These are phyloP conservation scores for Nyctibius grandis DNA, from an alignment of 2,797 vertebrate genomes.

Conservation along the genomic window DNA sequence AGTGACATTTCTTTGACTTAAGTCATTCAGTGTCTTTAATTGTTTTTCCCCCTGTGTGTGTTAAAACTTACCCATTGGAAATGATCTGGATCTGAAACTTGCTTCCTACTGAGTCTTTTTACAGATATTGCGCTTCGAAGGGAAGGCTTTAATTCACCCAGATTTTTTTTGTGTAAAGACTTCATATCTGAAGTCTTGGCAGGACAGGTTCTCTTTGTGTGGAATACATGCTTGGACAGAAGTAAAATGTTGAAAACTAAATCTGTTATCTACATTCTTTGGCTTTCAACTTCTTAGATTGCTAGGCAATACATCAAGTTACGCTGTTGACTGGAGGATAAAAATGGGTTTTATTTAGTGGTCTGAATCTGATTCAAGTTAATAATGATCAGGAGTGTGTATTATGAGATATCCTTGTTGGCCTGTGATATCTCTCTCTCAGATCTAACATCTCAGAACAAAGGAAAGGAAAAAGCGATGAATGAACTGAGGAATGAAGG, in stretches of 20 bases:
- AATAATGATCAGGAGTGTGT: neutral
- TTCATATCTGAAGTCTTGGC: neutral
- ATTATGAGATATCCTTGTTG: neutral
- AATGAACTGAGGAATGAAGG: neutral
- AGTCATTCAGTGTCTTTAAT: neutral
- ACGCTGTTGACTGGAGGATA: neutral
- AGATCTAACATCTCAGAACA: neutral
- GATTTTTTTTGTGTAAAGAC: neutral
- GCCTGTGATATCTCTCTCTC: neutral
- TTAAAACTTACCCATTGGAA: neutral
- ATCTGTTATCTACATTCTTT: neutral
- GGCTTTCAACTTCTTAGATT: neutral
- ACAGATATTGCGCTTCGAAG: neutral
- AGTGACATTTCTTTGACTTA: neutral
- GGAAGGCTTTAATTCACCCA: neutral
- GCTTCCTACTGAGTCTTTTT: neutral
- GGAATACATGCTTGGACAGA: neutral
- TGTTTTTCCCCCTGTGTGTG: neutral
- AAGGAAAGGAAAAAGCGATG: neutral
- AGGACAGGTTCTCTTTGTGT: neutral
- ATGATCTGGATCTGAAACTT: neutral
- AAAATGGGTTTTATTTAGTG: neutral
- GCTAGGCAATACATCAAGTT: neutral
- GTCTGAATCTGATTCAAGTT: neutral
- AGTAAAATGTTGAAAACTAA: neutral